Base-by-base conservation (phyloP, 2,797 vertebrate genomes). In the Siniperca scherzeri region DNA sequence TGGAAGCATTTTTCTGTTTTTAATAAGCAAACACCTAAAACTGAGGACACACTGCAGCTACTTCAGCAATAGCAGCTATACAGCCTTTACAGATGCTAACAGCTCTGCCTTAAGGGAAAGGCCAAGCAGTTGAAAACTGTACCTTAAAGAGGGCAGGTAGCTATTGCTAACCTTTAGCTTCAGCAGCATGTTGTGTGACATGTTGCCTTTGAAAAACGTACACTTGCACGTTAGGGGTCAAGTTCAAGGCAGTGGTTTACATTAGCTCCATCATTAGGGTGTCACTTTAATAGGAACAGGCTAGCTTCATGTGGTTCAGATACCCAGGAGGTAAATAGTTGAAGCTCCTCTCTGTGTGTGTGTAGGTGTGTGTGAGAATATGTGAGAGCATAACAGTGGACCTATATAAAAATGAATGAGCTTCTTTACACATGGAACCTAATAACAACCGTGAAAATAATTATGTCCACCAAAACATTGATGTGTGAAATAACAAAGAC, bases 21-120 rank as follows among this genome's bases (percentile, higher is more conserved):
- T 70, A 71, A 79, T 84, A 80, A 83, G 60, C 42, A 79, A 77
- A 86, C 40, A 55, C 52, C 44, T 82, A 66, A 70, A 74, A 61
- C 44, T 36, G 62, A 83, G 71, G 77, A 70, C n/a, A 80, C 17
- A 40, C 33, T 36, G 46, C 33, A 79, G 71, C 62, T 77, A 52
- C 0, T 1, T 80, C 83, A 75, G 80, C 46, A 57, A n/a, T 30
- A 53, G 25, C 30, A 65, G 30, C 46, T 53, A 52, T 70, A 46
- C 22, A 66, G 50, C 21, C 44, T 64, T 72, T 65, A 38, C 25
- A 75, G 46, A 80, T 48, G 33, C 73, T 73, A 82, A 72, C 30
- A 0, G 61, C 64, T 74, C 25, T 33, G 53, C 68, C 80, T 56
- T 44, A 22, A 78, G 55, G 67, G 52, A 62, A 77, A 68, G 52